Evolutionary conservation across 2,113 vertebrate species (phyloP).

Genomic region (Bolborhynchus lineola): DNA sequence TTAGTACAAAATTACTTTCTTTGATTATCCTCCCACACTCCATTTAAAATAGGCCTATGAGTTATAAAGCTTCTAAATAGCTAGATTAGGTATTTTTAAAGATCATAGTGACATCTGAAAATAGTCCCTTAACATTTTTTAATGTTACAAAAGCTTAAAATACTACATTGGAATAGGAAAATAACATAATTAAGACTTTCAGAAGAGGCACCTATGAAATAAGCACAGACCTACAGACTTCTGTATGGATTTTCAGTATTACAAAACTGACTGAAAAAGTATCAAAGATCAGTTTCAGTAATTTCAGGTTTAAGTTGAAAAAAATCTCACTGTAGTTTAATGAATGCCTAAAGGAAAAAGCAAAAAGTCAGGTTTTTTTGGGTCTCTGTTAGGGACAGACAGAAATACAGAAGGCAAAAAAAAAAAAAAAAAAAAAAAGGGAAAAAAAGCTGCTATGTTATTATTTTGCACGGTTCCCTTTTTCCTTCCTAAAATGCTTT

Average conservation of each 20-base stretch:
- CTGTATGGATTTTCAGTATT: background rate
- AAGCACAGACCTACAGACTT: background rate
- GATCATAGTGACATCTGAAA: constrained; percentile 62
- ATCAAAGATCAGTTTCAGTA: background rate
- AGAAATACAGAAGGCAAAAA: background rate
- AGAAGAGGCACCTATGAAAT: background rate
- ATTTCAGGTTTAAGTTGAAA: background rate
- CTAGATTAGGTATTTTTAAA: constrained; percentile 61
- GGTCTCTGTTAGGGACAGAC: background rate
- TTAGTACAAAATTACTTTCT: constrained; percentile 58
- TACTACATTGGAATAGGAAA: background rate
- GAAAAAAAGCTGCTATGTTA: rapidly evolving
- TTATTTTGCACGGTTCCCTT: background rate
- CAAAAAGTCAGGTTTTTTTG: rapidly evolving
- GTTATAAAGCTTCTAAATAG: constrained; percentile 57
- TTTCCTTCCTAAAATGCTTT: background rate
- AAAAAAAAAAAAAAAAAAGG: no score
- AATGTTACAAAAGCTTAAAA: constrained; percentile 4
- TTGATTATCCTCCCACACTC: constrained; percentile 67
- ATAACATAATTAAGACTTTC: constrained; percentile 1
- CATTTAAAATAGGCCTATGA: constrained; percentile 62
- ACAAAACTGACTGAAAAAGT: background rate
- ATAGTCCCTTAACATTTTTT: constrained; percentile 34
- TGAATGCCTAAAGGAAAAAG: background rate
- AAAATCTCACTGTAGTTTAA: background rate